phyloP scores from a whole-genome alignment of 2,797 vertebrate species.

The Petrocephalus sullivani region DNA sequence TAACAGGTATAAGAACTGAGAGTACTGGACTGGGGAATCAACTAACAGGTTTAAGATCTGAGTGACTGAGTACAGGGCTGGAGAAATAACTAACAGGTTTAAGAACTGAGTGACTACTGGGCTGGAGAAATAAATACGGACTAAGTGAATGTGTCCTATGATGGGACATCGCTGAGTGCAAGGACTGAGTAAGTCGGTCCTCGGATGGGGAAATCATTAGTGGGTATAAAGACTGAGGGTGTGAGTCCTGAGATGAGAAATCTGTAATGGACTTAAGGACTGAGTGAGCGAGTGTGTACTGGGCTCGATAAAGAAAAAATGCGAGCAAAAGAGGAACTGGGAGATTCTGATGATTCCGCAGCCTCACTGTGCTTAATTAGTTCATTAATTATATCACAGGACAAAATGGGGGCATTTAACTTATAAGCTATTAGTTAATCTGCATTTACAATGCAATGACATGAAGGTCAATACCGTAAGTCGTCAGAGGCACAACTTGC shows the following conservation, averaged over 20 bases:
- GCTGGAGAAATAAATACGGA: background rate
- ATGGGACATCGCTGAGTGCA: background rate
- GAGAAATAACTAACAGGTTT: background rate
- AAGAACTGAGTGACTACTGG: background rate
- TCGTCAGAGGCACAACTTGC: background rate
- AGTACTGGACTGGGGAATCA: background rate
- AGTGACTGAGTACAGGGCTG: background rate
- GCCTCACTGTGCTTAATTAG: slow-evolving; percentile 12
- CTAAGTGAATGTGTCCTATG: background rate
- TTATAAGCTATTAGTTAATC: slow-evolving; percentile 16
- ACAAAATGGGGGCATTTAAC: slow-evolving; percentile 15
- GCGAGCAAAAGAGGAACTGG: background rate
- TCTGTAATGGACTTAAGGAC: background rate
- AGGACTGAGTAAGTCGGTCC: background rate
- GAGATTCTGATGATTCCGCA: background rate
- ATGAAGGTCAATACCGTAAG: slow-evolving; percentile 18
- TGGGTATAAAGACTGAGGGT: background rate
- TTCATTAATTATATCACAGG: slow-evolving; percentile 18
- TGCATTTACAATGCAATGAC: background rate
- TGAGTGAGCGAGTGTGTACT: background rate
- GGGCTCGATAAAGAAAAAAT: background rate
- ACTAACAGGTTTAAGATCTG: background rate
- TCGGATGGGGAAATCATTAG: background rate
- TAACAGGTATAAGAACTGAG: background rate
- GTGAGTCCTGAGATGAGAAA: background rate